Evolutionary conservation across 1,140 invertebrate species (phyloP), one percentile per base, ranked within the genome.

Genomic region (Drosophila persimilis): DNA sequence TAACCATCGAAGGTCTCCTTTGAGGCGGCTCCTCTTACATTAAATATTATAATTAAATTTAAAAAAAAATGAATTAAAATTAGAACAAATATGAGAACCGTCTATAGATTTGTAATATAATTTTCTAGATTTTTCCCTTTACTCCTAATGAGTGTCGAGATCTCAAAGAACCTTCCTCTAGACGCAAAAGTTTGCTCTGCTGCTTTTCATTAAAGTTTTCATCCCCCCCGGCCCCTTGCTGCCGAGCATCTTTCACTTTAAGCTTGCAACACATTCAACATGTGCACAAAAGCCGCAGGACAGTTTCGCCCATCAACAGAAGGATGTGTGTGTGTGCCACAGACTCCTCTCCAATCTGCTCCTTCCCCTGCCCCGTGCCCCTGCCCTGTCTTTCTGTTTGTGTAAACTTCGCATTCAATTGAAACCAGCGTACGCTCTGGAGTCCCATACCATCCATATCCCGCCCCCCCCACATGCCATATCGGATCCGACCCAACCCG

Each of bases 331-430:
- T 46, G 55, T 47, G 52, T 44, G 52, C 59, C 17, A 50, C 45
- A 39, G 46, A 9, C 35, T 39, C 35, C 35, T 13, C 35, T 13
- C 35, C 11, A 11, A 0, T 26, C 24, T 26, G 3, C 35, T 9
- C 31, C 8, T 8, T 6, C 29, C 7, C 0, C 29, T 35, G 31
- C 31, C 31, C 3, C 31, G 17, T 11, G 35, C 35, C 35, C 9
- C 31, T 39, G 11, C 4, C 35, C 35, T 39, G 50, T 41, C 35
- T 41, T 62, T 59, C 43, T 47, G 47, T 58, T 44, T 31, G 66
- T 66, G 56, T 52, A 41, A 51, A 50, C 43, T 66, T 66, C 35
- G 48, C 54, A 65, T 73, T 73, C 71, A 85, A 84, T 84, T 84
- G 67, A 65, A 84, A 84, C 66, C 57, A 64, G 74, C 54, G 73